Percentiles rank a stretch among this genome's conserved stretches.
Conservation (phyloP, 2,888 invertebrate species). For the Panzeria rudis region DNA sequence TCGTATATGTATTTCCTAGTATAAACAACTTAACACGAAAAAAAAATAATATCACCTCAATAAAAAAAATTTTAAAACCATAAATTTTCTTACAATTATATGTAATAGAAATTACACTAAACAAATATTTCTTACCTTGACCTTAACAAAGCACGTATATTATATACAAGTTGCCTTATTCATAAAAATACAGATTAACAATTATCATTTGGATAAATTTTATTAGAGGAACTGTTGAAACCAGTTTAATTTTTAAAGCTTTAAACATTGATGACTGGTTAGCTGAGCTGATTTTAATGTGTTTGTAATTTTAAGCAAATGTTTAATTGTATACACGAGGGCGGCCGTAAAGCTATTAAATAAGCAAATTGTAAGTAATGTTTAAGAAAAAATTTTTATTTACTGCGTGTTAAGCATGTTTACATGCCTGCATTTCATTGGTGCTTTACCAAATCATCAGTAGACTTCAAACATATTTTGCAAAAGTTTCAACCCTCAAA, state of each 20-base stretch:
- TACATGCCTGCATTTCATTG: no score
- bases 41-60: not conserved
- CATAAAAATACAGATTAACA: constrained; percentile 33
- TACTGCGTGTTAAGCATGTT: no score
- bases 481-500: no score
- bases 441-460: no score
- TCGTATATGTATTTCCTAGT: constrained; percentile 50
- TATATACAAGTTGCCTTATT: not conserved
- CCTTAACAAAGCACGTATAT: constrained; percentile 79
- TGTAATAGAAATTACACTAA: constrained; percentile 76
- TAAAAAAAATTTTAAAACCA: no score
- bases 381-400: no score
- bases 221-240: constrained; percentile 59
- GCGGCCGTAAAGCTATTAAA: not conserved
- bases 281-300: constrained; percentile 21
- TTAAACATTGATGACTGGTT: not conserved
- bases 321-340: not conserved
- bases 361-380: not conserved
- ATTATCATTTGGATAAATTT: constrained; percentile 12
- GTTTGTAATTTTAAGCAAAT: constrained; percentile 17
- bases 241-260: constrained; percentile 19
- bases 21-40: not conserved
- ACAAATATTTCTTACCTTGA: constrained; percentile 76
- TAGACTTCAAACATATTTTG: no score
- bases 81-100: constrained; percentile 53